phyloP scores from a whole-genome alignment of 2,888 invertebrate genomes.

The Hirtodrosophila histrioides region DNA sequence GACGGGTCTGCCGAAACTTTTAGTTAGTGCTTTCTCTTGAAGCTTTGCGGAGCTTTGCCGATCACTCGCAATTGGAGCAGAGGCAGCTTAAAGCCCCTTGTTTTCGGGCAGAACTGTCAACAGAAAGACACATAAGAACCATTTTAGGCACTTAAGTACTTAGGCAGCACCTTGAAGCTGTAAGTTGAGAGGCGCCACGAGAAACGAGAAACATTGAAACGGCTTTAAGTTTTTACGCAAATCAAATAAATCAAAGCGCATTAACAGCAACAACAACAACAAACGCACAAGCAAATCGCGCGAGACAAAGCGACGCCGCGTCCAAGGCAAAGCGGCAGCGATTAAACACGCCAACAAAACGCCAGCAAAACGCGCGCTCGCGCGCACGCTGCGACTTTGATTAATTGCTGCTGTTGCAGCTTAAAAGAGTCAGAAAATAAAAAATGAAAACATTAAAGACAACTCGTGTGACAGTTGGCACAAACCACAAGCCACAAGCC shows the following conservation, averaged over 20 bases:
- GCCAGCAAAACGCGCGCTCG: slow-evolving; percentile 61
- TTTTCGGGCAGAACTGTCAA: neutral
- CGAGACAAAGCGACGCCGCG: slow-evolving; percentile 51
- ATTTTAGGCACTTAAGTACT: neutral
- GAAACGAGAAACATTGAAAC: slow-evolving; percentile 46
- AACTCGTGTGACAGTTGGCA: slow-evolving; percentile 45
- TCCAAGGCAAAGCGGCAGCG: slow-evolving; percentile 25
- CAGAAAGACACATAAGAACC: neutral
- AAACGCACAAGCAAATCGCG: slow-evolving; percentile 9
- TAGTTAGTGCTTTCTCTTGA: no score
- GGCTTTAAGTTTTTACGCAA: slow-evolving; percentile 30
- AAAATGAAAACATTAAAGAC: slow-evolving; percentile 35
- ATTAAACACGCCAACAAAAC: slow-evolving; percentile 52
- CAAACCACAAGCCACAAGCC: slow-evolving; percentile 26
- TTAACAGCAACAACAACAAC: slow-evolving; percentile 29
- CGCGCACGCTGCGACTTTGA: slow-evolving; percentile 53
- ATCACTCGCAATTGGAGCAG: no score
- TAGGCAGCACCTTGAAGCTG: slow-evolving; percentile 10
- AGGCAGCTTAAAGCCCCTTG: no score
- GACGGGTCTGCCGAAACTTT: no score
- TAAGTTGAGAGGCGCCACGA: slow-evolving; percentile 4
- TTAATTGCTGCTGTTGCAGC: slow-evolving; percentile 55
- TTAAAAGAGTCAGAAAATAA: slow-evolving; percentile 3
- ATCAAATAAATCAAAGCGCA: slow-evolving; percentile 54
- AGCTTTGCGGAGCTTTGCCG: no score